Percentiles rank a stretch among this genome's conserved stretches.
Conservation (phyloP, 2,113 vertebrate species). For the Dendropsophus ebraccatus region DNA sequence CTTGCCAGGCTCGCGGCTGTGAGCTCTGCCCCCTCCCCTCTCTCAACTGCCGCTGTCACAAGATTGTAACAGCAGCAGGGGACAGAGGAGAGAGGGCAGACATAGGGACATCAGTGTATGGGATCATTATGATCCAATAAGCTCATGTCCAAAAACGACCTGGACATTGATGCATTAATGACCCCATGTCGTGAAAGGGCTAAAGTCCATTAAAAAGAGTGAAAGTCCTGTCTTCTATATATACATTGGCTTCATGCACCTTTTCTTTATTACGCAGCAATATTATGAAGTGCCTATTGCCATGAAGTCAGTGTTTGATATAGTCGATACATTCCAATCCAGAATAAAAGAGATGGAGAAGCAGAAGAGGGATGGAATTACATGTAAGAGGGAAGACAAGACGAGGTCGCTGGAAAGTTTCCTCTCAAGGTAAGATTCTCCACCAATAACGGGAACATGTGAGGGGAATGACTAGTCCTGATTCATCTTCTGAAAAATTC, state of each 20-base stretch:
- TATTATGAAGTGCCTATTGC: conserved; percentile 95
- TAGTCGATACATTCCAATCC: conserved; percentile 95
- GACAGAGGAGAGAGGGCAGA: no score
- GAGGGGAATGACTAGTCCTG: neutral
- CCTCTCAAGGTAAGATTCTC: conserved; percentile 84
- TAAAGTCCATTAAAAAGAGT: no score
- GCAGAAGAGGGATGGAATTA: conserved; percentile 91
- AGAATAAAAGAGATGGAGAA: conserved; percentile 97
- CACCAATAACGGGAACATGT: neutral
- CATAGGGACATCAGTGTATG: no score
- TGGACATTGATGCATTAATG: no score
- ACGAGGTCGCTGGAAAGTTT: conserved; percentile 95
- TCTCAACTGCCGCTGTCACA: no score
- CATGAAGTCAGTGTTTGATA: conserved; percentile 95
- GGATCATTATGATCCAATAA: no score
- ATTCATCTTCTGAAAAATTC: neutral
- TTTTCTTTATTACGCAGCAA: conserved; percentile 78
- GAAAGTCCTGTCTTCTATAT: neutral
- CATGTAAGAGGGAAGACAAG: conserved; percentile 94
- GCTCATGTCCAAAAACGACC: no score
- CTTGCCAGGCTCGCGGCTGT: no score
- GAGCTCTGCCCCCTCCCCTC: no score
- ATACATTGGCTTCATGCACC: neutral
- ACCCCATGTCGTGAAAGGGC: no score
- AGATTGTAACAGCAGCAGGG: no score